Evolutionary conservation across 2,888 invertebrate species (phyloP), one percentile per base, ranked within the genome.

Genomic region (Platynereis dumerilii): DNA sequence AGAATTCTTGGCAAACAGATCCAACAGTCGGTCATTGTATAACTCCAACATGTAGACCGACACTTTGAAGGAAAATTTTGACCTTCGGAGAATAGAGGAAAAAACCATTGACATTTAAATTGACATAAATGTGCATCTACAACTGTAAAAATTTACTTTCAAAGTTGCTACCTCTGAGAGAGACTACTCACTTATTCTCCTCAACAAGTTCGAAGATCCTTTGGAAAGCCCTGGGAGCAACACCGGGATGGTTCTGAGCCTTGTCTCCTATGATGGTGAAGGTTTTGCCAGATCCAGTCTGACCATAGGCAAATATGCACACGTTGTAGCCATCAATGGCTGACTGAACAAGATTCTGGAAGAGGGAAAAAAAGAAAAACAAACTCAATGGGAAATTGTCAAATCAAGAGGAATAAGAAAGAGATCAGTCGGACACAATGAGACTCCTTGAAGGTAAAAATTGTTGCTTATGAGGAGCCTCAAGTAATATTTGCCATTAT

Each of bases 261-360:
- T 78, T 65, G 67, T 79, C 82, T 54, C 83, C 87, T 58, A 86
- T 84, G 81, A 87, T 86, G 12, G 87, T 87, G 75, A 84, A 86
- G 1, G 87, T 87, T 73, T 87, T 87, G 48, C 86, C 86, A 65
- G 86, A 86, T 45, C 87, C 98, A 1, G 98, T 99, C 86, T 98
- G 98, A 0, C 98, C 98, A 85, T 98, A 99, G 10, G 98, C 98
- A 86, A 98, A 99, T 85, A 98, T 98, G 86, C 98, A 99, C 69
- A 98, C 97, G 84, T 99, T 98, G 88, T 98, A 99, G 89, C 87
- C 98, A 86, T 98, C 96, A 84, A 99, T 97, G 60, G 98, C 94
- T 85, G 86, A 86, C 72, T 87, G 86, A 45, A 87, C 83, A 64
- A 86, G 74, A 67, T 84, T 84, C 85, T 86, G 76, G 20, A 71